A percentile compares a stretch with the other conserved stretches of the same genome.
Conservation (phyloP, 2,113 vertebrate species). For the Apodemus sylvaticus region DNA sequence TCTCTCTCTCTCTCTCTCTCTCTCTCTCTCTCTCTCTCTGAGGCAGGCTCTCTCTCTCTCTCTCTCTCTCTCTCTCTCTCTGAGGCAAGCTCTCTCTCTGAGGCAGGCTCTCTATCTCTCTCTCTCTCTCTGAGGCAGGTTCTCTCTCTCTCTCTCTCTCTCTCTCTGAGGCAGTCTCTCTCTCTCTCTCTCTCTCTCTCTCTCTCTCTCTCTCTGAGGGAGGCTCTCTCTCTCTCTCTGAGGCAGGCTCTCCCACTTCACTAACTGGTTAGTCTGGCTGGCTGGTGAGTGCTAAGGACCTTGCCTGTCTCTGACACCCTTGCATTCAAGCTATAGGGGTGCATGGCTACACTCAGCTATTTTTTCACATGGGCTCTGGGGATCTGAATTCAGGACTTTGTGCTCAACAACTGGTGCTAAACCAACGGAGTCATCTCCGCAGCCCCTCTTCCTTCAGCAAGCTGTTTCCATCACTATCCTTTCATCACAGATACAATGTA, state of each 20-base stretch:
- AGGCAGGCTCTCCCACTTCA: not conserved
- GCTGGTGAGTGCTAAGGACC: not conserved
- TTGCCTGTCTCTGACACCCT: not conserved
- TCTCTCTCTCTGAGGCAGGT: too few relatives aligned
- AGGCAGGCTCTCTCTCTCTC: not conserved
- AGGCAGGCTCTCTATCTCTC: not conserved
- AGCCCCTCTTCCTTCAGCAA: not conserved
- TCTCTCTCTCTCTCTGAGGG: too few relatives aligned
- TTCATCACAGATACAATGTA: not conserved
- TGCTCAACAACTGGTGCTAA: not conserved
- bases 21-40: not conserved
- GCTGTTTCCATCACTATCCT: not conserved
- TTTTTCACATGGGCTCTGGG: not conserved
- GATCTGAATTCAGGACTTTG: too few relatives aligned
- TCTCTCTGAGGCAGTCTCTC: too few relatives aligned
- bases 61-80: too few relatives aligned
- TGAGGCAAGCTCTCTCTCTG: not conserved
- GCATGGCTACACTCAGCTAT: not conserved
- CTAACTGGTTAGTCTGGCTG: not conserved
- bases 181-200: too few relatives aligned
- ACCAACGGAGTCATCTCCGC: not conserved
- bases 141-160: too few relatives aligned
- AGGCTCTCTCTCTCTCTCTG: not conserved
- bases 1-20: too few relatives aligned
- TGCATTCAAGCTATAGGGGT: too few relatives aligned